Base-by-base conservation (phyloP, 1,140 invertebrate species). In the Meloidogyne exigua region DNA sequence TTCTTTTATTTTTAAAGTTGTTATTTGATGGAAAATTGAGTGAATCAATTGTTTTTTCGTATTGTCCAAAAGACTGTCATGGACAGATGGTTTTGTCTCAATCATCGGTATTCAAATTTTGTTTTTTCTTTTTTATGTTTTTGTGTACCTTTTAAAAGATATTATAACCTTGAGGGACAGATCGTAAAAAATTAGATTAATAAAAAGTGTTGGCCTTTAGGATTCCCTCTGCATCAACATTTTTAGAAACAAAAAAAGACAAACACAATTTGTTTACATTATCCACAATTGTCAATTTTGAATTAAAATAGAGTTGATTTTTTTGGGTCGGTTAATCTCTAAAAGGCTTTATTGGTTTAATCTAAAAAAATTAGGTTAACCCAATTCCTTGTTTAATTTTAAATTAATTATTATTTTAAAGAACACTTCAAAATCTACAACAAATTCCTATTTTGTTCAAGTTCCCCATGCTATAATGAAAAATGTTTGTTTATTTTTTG, bases 21-120 rank as follows among this genome's bases (percentile, higher is more conserved):
- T 90, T 99, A 81, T 99, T 98, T 89, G 96, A 99, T 90, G 95
- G 95, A 76, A 96, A 96, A 89, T 90, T 99, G 83, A 96, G 95
- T 78, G 93, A 92, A 83, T 93, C 93, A 81, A 94, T 99, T 86
- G 94, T 99, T 83, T 98, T 99, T 89, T 96, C 98, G 93, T 99
- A 99, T 90, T 99, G 98, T 89, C 96, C 97, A 68, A 96, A 99
- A 84, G 96, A 96, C 69, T 91, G 90, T 87, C 95, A 99, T 89
- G 94, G 94, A 85, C 96, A 99, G 89, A 57, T n/a, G 49, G 49
- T 57, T n/a, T n/a, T 57, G 9, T 57, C 49, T n/a, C 18, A 57
- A 0, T n/a, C 5, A 57, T n/a, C 49, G 18, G 49, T 39, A 39
- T 32, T 32, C 9, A 39, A 10, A 0, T 39, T 39, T 39, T 39